phyloP scores from a whole-genome alignment of 2,888 invertebrate species.

The Bedellia somnulentella region DNA sequence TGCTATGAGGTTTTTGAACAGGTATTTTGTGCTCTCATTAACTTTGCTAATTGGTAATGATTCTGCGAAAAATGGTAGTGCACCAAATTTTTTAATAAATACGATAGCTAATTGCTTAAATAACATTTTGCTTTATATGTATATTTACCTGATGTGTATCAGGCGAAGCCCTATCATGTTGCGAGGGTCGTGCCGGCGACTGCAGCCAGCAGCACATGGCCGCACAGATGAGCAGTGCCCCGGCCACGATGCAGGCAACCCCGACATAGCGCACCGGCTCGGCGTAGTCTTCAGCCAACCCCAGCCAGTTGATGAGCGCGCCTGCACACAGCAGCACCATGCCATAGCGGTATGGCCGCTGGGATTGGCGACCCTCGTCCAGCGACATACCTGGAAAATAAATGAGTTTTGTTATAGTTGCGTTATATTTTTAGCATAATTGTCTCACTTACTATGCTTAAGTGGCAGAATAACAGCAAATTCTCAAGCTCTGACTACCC shows the following conservation, averaged over 20 bases:
- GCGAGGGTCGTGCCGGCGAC: slow-evolving; percentile 48
- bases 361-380: slow-evolving; percentile 67
- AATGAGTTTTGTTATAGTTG: too few species aligned
- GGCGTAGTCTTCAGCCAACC: slow-evolving; percentile 71
- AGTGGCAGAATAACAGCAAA: too few species aligned
- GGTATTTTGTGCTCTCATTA: too few species aligned
- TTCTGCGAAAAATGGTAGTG: too few species aligned
- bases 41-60: too few species aligned
- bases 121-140: too few species aligned
- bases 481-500: too few species aligned
- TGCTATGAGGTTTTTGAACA: too few species aligned
- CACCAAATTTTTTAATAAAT: too few species aligned
- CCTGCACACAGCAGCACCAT: slow-evolving; percentile 73
- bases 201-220: slow-evolving; percentile 77
- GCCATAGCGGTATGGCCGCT: slow-evolving; percentile 73
- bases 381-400: slow-evolving; percentile 68
- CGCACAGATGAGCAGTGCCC: slow-evolving; percentile 70
- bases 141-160: slow-evolving; percentile 55
- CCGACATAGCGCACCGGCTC: slow-evolving; percentile 74
- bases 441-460: too few species aligned
- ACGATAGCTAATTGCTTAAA: too few species aligned
- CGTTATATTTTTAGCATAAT: too few species aligned
- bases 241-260: slow-evolving; percentile 73
- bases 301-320: slow-evolving; percentile 74
- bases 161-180: slow-evolving; percentile 38